Conservation (phyloP, 2,113 vertebrate species). For the Arizona elegans region DNA sequence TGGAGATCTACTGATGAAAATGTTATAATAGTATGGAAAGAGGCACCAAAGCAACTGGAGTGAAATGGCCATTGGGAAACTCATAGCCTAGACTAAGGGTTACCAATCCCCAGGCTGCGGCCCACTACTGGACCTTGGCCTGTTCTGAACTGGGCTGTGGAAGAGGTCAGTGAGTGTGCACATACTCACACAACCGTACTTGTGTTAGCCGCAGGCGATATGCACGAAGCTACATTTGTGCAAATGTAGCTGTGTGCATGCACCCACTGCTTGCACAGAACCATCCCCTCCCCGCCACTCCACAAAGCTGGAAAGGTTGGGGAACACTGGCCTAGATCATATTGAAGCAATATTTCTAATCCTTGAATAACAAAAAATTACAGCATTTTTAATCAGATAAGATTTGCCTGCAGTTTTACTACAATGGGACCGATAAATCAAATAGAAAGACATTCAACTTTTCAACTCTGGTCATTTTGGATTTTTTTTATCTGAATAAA, state of each 20-base stretch:
- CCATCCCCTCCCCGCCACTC: too few species aligned
- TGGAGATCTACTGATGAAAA: neutral
- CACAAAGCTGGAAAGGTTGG: too few species aligned
- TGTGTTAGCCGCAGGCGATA: too few species aligned
- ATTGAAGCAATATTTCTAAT: neutral
- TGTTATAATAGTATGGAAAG: neutral
- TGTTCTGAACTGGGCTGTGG: too few species aligned
- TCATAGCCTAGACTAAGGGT: neutral
- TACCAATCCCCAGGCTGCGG: too few species aligned
- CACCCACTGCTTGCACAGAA: too few species aligned
- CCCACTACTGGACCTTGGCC: too few species aligned
- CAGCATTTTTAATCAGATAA: neutral
- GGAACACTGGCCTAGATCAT: neutral
- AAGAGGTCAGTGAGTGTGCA: too few species aligned
- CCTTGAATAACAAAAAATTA: neutral
- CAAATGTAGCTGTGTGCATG: too few species aligned
- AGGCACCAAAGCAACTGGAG: neutral
- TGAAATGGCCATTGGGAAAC: neutral
- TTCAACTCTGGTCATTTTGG: neutral
- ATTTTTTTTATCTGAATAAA: neutral
- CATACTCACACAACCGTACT: too few species aligned
- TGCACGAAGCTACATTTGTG: too few species aligned
- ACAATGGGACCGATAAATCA: neutral
- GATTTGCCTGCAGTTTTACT: neutral
- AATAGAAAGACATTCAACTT: neutral